Conservation (phyloP, 2,797 vertebrate genomes). For the Oreonectes daqikongensis region DNA sequence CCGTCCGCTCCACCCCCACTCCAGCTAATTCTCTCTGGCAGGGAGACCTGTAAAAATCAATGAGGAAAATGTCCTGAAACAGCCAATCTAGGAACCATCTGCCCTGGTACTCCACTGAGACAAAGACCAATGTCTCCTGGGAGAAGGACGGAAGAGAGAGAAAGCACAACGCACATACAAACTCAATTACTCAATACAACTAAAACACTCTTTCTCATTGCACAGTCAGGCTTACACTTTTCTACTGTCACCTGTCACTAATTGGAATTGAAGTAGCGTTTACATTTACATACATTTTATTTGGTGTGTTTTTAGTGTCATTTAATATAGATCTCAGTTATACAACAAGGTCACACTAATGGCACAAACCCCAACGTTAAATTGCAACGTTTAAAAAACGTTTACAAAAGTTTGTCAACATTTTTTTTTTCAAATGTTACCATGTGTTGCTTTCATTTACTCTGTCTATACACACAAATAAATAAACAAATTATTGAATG, state of each 20-base stretch:
- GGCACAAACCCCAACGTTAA: not conserved
- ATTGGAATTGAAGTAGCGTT: slow-evolving; percentile 38
- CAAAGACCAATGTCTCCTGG: slow-evolving; percentile 61
- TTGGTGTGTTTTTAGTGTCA: not conserved
- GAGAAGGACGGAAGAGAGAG: slow-evolving; percentile 48
- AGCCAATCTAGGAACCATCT: slow-evolving; percentile 78
- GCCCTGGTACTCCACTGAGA: slow-evolving; percentile 70
- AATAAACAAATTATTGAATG: slow-evolving; percentile 17
- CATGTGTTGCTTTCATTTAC: not conserved
- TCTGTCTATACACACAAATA: not conserved
- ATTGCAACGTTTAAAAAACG: not conserved
- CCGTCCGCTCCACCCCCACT: slow-evolving; percentile 54
- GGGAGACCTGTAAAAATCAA: slow-evolving; percentile 78
- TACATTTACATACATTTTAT: slow-evolving; percentile 43
- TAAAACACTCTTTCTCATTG: slow-evolving; percentile 54
- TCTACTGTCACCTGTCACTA: slow-evolving; percentile 35
- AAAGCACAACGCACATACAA: slow-evolving; percentile 64
- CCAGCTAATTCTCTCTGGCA: slow-evolving; percentile 67
- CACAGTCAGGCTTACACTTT: slow-evolving; percentile 32
- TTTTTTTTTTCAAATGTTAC: not conserved
- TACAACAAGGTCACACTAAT: not conserved
- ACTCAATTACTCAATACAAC: slow-evolving; percentile 59
- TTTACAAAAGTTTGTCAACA: no score
- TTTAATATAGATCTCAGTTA: not conserved
- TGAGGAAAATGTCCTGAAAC: slow-evolving; percentile 77